These are phyloP conservation scores for Leptodirus hochenwartii DNA, from an alignment of 2,888 invertebrate species.

Conservation along the genomic window DNA sequence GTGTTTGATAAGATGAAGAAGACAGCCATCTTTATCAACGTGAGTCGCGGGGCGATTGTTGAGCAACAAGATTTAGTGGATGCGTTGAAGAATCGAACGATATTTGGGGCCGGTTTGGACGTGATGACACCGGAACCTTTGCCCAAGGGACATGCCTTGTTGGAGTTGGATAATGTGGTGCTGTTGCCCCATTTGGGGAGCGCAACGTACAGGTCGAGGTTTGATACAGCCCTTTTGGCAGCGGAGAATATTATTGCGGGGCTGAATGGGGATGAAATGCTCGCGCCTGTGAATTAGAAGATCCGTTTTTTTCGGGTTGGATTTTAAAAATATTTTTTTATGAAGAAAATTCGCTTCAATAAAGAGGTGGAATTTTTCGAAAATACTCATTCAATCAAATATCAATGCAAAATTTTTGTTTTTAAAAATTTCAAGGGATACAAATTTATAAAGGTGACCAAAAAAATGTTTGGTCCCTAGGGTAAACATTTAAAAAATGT, in stretches of 20 bases:
- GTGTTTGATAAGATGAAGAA: constrained; percentile 60
- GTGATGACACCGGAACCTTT: constrained; percentile 85
- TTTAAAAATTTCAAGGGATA: no score
- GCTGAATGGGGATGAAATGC: no score
- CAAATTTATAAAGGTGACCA: no score
- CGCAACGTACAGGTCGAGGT: constrained; percentile 57
- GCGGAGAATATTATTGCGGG: constrained; percentile 75
- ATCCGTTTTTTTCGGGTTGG: no score
- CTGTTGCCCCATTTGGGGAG: constrained; percentile 78
- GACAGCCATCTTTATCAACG: constrained; percentile 56
- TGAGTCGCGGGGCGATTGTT: constrained; percentile 56
- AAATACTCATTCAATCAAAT: no score
- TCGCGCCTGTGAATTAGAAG: no score
- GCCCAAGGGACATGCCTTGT: constrained; percentile 57
- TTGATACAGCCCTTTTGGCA: constrained; percentile 56
- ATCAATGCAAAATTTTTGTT: no score
- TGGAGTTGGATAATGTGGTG: constrained; percentile 64
- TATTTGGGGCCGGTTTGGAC: constrained; percentile 80
- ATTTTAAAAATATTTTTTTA: no score
- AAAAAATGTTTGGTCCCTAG: no score
- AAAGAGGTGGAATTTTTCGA: no score
- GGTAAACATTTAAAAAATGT: no score
- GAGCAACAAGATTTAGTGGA: constrained; percentile 66
- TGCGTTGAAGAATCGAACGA: constrained; percentile 54
- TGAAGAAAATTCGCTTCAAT: no score